Evolutionary conservation across 2,888 invertebrate genomes (phyloP).

Genomic region (Malthinus flaveolus): DNA sequence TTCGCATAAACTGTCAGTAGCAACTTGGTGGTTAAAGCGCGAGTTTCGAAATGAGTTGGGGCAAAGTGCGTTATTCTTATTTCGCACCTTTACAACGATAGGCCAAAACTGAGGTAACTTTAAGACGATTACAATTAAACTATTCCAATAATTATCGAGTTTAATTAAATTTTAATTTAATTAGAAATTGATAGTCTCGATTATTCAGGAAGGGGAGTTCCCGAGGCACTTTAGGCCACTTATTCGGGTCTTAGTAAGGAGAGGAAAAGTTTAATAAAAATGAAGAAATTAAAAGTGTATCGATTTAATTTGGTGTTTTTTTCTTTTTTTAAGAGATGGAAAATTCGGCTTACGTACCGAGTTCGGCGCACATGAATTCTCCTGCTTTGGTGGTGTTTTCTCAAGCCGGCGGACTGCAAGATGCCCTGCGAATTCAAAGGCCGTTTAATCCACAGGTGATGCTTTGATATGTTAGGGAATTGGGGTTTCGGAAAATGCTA

Average conservation of each 20-base stretch:
- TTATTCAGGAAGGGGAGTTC: no score
- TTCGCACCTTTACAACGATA: slow-evolving; percentile 24
- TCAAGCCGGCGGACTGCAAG: slow-evolving; percentile 73
- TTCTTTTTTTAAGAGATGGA: slow-evolving; percentile 58
- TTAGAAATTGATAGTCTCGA: background rate
- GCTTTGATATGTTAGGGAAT: slow-evolving; percentile 18
- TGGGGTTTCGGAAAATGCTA: background rate
- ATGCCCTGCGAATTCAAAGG: slow-evolving; percentile 74
- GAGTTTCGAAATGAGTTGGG: slow-evolving; percentile 36
- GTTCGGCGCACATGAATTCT: slow-evolving; percentile 72
- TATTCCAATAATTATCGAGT: no score
- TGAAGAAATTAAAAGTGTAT: background rate
- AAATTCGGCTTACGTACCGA: slow-evolving; percentile 73
- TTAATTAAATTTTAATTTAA: background rate
- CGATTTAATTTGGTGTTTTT: slow-evolving; percentile 3
- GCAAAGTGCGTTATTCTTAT: slow-evolving; percentile 30
- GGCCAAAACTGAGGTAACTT: slow-evolving; percentile 13
- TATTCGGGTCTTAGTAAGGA: no score
- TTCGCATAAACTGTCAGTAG: slow-evolving; percentile 47
- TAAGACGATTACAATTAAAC: no score
- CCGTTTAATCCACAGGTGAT: slow-evolving; percentile 74
- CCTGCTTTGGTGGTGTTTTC: slow-evolving; percentile 76
- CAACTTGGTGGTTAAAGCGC: slow-evolving; percentile 38
- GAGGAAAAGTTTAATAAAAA: background rate
- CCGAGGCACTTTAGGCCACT: no score